Evolutionary conservation across 2,113 vertebrate species (phyloP).

Genomic region (Panthera tigris): DNA sequence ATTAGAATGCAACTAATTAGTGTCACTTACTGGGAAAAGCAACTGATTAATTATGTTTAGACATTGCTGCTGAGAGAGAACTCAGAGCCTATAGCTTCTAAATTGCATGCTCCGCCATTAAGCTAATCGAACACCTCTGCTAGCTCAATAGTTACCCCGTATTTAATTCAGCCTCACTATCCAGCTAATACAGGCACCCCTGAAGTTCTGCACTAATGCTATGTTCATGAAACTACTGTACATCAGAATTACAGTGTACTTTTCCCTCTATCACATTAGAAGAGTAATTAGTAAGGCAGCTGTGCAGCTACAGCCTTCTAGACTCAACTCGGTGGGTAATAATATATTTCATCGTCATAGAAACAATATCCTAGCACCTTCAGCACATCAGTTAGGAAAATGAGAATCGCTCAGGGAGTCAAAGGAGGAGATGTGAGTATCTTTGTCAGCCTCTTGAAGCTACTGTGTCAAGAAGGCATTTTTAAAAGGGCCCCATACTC

Average conservation of each 20-base stretch:
- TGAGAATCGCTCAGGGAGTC: not conserved
- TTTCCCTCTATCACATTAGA: slow-evolving; percentile 33
- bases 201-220: slow-evolving; percentile 48
- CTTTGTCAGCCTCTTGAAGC: not conserved
- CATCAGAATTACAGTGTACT: not conserved
- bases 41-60: slow-evolving; percentile 78
- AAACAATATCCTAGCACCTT: not conserved
- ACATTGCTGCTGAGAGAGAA: slow-evolving; percentile 70
- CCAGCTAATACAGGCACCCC: slow-evolving; percentile 9
- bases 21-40: slow-evolving; percentile 78
- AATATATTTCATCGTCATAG: not conserved
- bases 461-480: not conserved
- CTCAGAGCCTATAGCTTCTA: slow-evolving; percentile 66
- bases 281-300: slow-evolving; percentile 63
- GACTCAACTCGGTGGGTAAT: slow-evolving; percentile 29
- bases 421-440: not conserved
- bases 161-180: slow-evolving; percentile 33
- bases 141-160: not conserved
- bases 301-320: slow-evolving; percentile 41
- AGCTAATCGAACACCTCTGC: slow-evolving; percentile 71
- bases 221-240: slow-evolving; percentile 41
- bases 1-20: slow-evolving; percentile 85
- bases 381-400: not conserved
- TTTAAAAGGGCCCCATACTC: not conserved
- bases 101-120: slow-evolving; percentile 65